Evolutionary conservation across 2,888 invertebrate genomes (phyloP).

Genomic region (Caenorhabditis sp.): DNA sequence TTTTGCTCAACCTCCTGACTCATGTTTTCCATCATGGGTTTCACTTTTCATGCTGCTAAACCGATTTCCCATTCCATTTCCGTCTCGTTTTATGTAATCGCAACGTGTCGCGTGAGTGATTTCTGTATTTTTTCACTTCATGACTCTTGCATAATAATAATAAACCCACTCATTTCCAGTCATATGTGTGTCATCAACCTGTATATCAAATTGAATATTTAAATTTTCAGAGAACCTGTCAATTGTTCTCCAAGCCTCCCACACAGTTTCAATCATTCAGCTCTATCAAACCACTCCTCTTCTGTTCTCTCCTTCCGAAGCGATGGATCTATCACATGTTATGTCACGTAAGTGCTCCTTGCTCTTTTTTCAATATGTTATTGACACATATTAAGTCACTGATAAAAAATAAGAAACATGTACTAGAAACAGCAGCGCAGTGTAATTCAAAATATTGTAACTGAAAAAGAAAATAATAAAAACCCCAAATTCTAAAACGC

Average conservation of each 20-base stretch:
- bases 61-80: conserved; percentile 22
- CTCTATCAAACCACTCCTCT: neutral
- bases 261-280: conserved; percentile 23
- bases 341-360: conserved; percentile 61
- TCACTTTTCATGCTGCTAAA: conserved; percentile 12
- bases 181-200: conserved; percentile 22
- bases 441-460: neutral
- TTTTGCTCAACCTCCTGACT: conserved; percentile 11
- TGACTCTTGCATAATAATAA: too few species aligned
- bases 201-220: too few species aligned
- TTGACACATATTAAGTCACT: conserved; percentile 2
- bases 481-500: too few species aligned
- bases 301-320: neutral
- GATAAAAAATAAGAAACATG: too few species aligned
- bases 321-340: conserved; percentile 43
- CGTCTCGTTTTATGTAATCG: conserved; percentile 28
- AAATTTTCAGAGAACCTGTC: neutral
- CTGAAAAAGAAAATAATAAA: neutral
- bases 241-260: neutral
- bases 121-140: neutral
- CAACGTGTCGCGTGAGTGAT: conserved; percentile 10
- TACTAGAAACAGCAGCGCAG: too few species aligned
- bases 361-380: conserved; percentile 4
- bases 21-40: conserved; percentile 26
- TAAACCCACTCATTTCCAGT: conserved; percentile 18